Evolutionary conservation across 2,888 invertebrate species (phyloP).

Genomic region (Oligia fasciuncula): DNA sequence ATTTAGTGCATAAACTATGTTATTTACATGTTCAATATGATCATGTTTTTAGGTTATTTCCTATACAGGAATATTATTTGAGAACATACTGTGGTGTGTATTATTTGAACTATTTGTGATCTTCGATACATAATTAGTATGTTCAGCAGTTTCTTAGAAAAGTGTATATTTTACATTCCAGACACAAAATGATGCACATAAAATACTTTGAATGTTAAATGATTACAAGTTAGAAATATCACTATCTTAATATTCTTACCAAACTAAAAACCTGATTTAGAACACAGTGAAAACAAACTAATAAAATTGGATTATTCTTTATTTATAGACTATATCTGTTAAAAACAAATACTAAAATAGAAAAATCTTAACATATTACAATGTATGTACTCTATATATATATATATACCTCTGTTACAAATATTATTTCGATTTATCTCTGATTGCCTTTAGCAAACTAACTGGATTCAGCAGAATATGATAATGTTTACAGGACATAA

Average conservation of each 20-base stretch:
- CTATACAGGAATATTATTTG: background rate
- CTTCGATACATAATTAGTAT: constrained; percentile 1
- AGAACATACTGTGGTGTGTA: background rate
- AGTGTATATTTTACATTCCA: background rate
- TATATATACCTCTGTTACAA: background rate
- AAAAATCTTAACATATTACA: background rate
- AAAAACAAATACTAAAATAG: background rate
- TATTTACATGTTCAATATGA: constrained; percentile 19
- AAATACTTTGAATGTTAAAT: constrained; percentile 6
- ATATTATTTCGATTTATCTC: background rate
- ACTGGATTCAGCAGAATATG: background rate
- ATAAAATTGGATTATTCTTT: background rate
- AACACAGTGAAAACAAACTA: background rate
- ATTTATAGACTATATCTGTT: background rate
- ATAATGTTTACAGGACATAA: background rate
- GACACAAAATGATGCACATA: background rate
- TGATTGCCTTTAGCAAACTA: background rate
- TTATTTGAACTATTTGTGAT: background rate
- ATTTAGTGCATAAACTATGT: background rate
- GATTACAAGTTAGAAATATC: background rate
- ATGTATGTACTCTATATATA: background rate
- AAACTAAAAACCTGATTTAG: background rate
- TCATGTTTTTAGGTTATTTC: constrained; percentile 48
- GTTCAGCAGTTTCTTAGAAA: background rate
- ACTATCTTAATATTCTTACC: background rate